Percentiles rank a stretch among this genome's conserved stretches.
These are phyloP conservation scores for Prosapia bicincta DNA, from an alignment of 2,888 invertebrate species.

Conservation along the genomic window DNA sequence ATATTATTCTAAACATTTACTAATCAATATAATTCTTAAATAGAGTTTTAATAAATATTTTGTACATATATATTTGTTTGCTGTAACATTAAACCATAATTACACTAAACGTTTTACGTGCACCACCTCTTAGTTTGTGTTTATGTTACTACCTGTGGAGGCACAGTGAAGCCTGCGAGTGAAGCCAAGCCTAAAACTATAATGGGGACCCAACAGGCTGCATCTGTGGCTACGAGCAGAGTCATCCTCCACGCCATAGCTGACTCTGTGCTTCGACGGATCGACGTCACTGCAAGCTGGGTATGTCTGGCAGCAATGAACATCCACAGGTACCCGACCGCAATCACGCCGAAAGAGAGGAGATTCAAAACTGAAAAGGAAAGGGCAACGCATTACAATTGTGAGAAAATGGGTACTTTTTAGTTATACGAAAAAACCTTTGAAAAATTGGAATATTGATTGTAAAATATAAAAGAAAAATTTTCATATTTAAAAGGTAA, in stretches of 20 bases:
- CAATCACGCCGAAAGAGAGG: constrained; percentile 48
- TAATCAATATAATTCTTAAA: too few species aligned
- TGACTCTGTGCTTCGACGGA: constrained; percentile 43
- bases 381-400: not conserved
- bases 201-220: constrained; percentile 53
- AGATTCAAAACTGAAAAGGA: constrained; percentile 47
- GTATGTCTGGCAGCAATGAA: constrained; percentile 49
- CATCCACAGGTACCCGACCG: constrained; percentile 51
- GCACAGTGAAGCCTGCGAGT: constrained; percentile 47
- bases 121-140: too few species aligned
- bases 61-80: too few species aligned
- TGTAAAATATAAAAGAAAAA: too few species aligned
- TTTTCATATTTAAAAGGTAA: too few species aligned
- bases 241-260: constrained; percentile 52
- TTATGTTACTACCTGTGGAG: constrained; percentile 45
- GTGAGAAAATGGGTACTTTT: too few species aligned
- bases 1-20: too few species aligned
- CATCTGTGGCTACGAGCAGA: constrained; percentile 51
- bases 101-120: too few species aligned
- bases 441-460: too few species aligned
- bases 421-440: too few species aligned
- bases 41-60: too few species aligned
- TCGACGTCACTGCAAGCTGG: constrained; percentile 45
- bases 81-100: too few species aligned
- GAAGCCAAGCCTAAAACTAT: constrained; percentile 49